Evolutionary conservation across 2,113 vertebrate species (phyloP).

Genomic region (Panthera leo): DNA sequence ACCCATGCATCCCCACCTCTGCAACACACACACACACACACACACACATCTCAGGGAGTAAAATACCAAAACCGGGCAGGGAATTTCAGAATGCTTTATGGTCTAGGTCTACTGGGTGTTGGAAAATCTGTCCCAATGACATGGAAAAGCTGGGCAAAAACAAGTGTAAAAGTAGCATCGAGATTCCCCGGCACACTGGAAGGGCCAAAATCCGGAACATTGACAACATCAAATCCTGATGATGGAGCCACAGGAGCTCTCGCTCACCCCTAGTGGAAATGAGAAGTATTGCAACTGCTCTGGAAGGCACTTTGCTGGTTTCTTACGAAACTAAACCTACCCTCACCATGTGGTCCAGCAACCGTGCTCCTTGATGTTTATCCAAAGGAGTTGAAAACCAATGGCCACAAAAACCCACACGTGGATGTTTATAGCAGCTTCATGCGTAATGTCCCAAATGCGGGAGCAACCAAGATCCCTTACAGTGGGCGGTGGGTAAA

Average conservation of each 20-base stretch:
- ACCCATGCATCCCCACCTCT: not conserved
- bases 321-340: not conserved
- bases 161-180: not conserved
- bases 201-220: too few species aligned
- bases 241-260: not conserved
- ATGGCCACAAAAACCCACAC: not conserved
- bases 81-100: not conserved
- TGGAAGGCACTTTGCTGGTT: too few species aligned
- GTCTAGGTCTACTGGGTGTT: not conserved
- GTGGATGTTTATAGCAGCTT: not conserved
- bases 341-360: not conserved
- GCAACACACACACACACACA: not conserved
- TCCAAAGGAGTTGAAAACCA: not conserved
- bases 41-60: not conserved
- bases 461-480: not conserved
- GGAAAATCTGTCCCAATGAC: not conserved
- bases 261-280: not conserved
- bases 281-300: too few species aligned
- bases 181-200: not conserved
- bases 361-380: not conserved
- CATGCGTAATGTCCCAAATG: not conserved
- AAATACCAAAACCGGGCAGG: not conserved
- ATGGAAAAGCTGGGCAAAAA: not conserved
- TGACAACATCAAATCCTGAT: rapidly evolving
- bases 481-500: too few species aligned